A percentile compares a stretch with the other conserved stretches of the same genome.
Conservation (phyloP, 1,140 invertebrate genomes). For the Lordiphosa collinella region DNA sequence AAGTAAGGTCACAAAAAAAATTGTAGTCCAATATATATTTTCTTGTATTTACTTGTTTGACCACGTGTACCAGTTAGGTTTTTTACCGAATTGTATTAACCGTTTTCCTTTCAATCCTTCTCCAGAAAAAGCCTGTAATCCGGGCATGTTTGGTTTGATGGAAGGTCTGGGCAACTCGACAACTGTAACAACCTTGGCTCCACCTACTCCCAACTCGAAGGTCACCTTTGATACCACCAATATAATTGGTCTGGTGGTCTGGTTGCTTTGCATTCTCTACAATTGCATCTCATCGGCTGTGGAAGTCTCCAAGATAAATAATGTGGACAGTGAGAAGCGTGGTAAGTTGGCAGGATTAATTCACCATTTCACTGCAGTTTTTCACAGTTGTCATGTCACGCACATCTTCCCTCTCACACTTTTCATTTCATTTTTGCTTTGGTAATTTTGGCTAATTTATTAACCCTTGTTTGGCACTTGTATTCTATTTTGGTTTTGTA, state of each 20-base stretch:
- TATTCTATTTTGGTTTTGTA: slow-evolving; percentile 11
- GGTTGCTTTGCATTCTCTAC: slow-evolving; percentile 97
- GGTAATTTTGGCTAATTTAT: slow-evolving; percentile 25
- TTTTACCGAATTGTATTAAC: no score
- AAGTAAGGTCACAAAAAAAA: no score
- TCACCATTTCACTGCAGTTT: background rate
- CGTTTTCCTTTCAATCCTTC: no score
- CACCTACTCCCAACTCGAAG: slow-evolving; percentile 69
- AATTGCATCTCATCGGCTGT: slow-evolving; percentile 93
- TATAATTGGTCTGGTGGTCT: slow-evolving; percentile 94
- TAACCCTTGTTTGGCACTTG: slow-evolving; percentile 26
- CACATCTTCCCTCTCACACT: slow-evolving; percentile 9
- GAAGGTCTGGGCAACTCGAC: slow-evolving; percentile 33
- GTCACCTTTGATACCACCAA: slow-evolving; percentile 90
- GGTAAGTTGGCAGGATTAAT: slow-evolving; percentile 36
- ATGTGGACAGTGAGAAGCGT: slow-evolving; percentile 69
- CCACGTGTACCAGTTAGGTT: no score
- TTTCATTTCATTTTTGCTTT: slow-evolving; percentile 21
- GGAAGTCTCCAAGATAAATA: slow-evolving; percentile 79
- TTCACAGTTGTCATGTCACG: slow-evolving; percentile 26
- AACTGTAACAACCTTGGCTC: slow-evolving; percentile 40
- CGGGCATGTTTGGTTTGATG: slow-evolving; percentile 81
- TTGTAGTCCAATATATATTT: no score
- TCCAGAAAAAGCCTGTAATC: slow-evolving; percentile 88
- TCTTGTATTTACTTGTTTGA: no score